Evolutionary conservation across 2,888 invertebrate genomes (phyloP), one percentile per base, ranked within the genome.

Genomic region (Prenolepis imparis): DNA sequence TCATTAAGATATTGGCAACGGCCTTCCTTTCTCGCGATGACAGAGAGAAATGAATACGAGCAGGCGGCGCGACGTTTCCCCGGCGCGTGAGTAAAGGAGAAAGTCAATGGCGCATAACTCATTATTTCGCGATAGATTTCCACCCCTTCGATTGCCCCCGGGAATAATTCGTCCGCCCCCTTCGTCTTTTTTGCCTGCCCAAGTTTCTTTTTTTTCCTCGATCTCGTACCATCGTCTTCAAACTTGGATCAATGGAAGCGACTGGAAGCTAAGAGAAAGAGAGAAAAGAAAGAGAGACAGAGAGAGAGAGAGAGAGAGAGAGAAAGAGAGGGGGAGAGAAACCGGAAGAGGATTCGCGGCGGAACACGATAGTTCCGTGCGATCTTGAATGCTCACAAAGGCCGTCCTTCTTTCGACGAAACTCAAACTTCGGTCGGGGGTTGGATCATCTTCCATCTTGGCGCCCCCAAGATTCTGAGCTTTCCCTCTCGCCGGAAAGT

Each of bases 201-300:
- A 21, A 70, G 28, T 83, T 41, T 21, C 74, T 73, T 86, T 81
- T 81, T 82, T 44, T 24, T 18, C 11, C 44, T 41, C 64, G 8
- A n/a, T 21, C 55, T 28, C 24, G 63, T 39, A 63, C 75, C 80
- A 66, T 41, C 70, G 67, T 48, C 84, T 81, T 36, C 85, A 88
- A 88, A 90, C 82, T 84, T 83, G 84, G 84, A 89, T 89, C 89
- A 88, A 90, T 90, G 89, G 48, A 72, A 73, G 39, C 67, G 44
- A 44, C 75, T 64, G 39, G 6, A 36, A 36, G 28, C 28, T 36
- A 4, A 36, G 36, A 36, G 36, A 36, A 36, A 36, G 36, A 36
- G 5, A 36, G 36, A 36, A 36, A 36, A 36, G 36, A 36, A 36
- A 36, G 36, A 36, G 3, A 28, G 28, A 3, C 28, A 28, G 57